Base-by-base conservation (phyloP, 2,888 invertebrate genomes). In the Sinelater perroti region DNA sequence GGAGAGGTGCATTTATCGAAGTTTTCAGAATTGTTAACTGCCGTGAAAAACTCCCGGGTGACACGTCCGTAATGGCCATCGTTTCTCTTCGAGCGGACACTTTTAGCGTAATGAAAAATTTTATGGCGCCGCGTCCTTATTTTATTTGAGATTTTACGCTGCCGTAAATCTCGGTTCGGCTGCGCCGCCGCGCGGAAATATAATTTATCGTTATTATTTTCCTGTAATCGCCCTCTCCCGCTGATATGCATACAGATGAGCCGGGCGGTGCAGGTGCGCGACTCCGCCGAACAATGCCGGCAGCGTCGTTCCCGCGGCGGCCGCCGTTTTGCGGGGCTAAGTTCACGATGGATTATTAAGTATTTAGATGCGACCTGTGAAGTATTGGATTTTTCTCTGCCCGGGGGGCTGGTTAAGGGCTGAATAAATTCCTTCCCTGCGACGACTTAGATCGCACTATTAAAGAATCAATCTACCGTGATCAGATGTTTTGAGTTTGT, bases 21-120 rank as follows among this genome's bases (percentile, higher is more conserved):
- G 60, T 62, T 64, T 66, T 69, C 47, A 53, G 62, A 63, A 63
- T 63, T 61, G 62, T 65, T 62, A 63, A 57, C 60, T 55, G 63
- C 62, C 55, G 46, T 50, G 61, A 59, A 64, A 67, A 69, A 64
- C 68, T 65, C 58, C 60, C 60, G 64, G 66, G 71, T 67, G 73
- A 71, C 71, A 68, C 67, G 66, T 56, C 67, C 65, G 70, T 70
- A 71, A 72, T 68, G 66, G 68, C 62, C 68, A 64, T 71, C 67
- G 67, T 70, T 72, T 70, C 68, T 69, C 70, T 68, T 65, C 55
- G 57, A 65, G 59, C 64, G 62, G 61, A 63, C 64, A 70, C 70
- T 71, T 70, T 62, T 68, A 70, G 58, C 62, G 70, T 72, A 73
- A 74, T 74, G 74, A 74, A 73, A 72, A 73, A 66, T 73, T 72